A percentile compares a stretch with the other conserved stretches of the same genome.
phyloP scores from a whole-genome alignment of 35 echinoderm and acorn worm genomes.

The Heliocidaris erythrogramma region DNA sequence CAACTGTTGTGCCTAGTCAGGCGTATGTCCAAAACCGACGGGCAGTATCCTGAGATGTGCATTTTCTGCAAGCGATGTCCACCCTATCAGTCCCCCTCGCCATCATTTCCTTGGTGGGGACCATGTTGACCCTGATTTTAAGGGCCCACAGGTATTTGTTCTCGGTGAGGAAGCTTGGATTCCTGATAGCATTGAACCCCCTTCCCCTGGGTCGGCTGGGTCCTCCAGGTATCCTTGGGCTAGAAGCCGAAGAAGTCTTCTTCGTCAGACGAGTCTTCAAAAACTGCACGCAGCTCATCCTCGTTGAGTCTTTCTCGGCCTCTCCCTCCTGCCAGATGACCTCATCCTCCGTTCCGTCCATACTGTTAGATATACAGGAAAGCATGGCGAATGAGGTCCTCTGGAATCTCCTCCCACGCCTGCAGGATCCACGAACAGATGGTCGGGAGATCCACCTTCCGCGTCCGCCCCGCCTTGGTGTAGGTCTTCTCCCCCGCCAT shows the following conservation, averaged over 20 bases:
- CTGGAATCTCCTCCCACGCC: conserved; percentile 35
- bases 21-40: not conserved
- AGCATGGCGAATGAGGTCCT: not conserved
- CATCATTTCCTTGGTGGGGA: not conserved
- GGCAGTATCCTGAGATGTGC: not conserved
- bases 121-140: not conserved
- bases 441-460: not conserved
- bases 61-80: not conserved
- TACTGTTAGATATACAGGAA: not conserved
- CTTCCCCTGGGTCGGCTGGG: no score
- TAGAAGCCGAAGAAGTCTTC: no score
- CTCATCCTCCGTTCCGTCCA: conserved; percentile 48
- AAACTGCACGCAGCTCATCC: no score
- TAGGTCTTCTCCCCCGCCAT: not conserved
- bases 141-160: not conserved
- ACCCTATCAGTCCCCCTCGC: not conserved
- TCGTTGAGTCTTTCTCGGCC: not conserved
- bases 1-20: not conserved
- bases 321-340: not conserved
- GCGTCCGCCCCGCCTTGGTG: conserved; percentile 44
- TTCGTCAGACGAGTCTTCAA: no score
- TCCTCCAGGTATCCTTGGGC: no score
- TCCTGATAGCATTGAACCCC: not conserved
- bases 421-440: conserved; percentile 46
- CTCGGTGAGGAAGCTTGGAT: not conserved